Evolutionary conservation across 2,797 vertebrate genomes (phyloP).

Genomic region (Peromyscus melanophrys): DNA sequence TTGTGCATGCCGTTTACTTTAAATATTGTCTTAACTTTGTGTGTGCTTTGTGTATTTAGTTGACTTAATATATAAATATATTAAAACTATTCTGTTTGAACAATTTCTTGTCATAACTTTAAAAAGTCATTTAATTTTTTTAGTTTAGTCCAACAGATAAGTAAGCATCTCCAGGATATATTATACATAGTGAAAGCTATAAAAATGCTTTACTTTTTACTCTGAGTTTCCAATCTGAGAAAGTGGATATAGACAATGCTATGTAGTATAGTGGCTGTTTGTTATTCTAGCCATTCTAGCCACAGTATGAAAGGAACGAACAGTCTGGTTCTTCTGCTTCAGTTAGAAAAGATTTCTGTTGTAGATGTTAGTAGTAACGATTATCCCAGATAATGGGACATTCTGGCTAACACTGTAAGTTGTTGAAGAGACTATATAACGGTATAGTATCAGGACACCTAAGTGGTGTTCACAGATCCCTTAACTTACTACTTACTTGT

Average conservation of each 20-base stretch:
- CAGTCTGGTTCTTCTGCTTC: not conserved
- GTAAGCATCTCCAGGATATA: slow-evolving; percentile 34
- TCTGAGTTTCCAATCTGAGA: not conserved
- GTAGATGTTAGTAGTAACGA: not conserved
- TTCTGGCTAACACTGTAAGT: not conserved
- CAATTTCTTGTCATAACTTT: slow-evolving; percentile 16
- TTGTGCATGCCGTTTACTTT: not conserved
- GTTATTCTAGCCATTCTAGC: not conserved
- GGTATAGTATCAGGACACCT: not conserved
- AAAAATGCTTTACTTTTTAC: not conserved
- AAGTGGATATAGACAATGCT: not conserved
- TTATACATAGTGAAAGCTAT: not conserved
- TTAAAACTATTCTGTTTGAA: slow-evolving; percentile 5
- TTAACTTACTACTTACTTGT: not conserved
- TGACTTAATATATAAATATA: not conserved
- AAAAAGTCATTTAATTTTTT: slow-evolving; percentile 9
- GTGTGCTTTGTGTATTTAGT: slow-evolving; percentile 3
- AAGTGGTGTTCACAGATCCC: not conserved
- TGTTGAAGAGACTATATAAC: not conserved
- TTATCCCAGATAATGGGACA: not conserved
- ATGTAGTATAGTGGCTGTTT: not conserved
- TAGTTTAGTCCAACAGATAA: not conserved
- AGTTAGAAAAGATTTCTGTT: not conserved
- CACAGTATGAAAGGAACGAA: not conserved
- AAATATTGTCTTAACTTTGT: slow-evolving; percentile 26